Base-by-base conservation (phyloP, 1,140 invertebrate species). In the Archegozetes longisetosus region DNA sequence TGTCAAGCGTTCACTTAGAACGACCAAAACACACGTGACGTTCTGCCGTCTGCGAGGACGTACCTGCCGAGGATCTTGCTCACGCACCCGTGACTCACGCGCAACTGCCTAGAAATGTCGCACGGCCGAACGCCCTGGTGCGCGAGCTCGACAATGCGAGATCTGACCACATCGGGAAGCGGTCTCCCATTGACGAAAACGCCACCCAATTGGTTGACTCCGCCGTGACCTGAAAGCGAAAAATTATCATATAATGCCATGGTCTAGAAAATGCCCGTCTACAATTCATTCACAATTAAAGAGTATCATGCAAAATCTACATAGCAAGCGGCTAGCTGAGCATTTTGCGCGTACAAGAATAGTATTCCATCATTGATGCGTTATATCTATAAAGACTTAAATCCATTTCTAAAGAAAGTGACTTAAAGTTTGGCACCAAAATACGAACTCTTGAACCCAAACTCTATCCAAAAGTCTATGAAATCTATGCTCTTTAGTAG, bases 321-420 rank as follows among this genome's bases (percentile, higher is more conserved):
- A 46, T 46, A 12, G n/a, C 9, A n/a, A 9, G 9, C 9, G n/a
- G 40, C 40, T 46, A 46, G n/a, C 17, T 56, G 14, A 46, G 46
- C 13, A 23, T 6, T 22, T 14, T 40, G 68, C 71, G 70, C 86
- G 91, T 84, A 92, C 89, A 94, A 71, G 89, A 92, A 71, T 94
- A 94, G 77, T 93, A 94, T 77, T 94, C 89, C 89, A 94, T 93
- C 88, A 94, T 93, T 74, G 91, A 92, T 70, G 92, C 89, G 74
- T 92, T 94, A 78, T 94, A 94, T 69, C 89, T 80, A 71, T 94
- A 93, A 63, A 88, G 88, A 66, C 85, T 86, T 65, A 93, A 80
- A 77, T 93, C 88, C 82, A 93, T 88, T 27, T 62, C 62, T 58
- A 14, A 6, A 58, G n/a, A 40, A 9, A 40, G 32, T 9, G 32